phyloP scores from a whole-genome alignment of 2,888 invertebrate species.

The Esperia sulphurella region DNA sequence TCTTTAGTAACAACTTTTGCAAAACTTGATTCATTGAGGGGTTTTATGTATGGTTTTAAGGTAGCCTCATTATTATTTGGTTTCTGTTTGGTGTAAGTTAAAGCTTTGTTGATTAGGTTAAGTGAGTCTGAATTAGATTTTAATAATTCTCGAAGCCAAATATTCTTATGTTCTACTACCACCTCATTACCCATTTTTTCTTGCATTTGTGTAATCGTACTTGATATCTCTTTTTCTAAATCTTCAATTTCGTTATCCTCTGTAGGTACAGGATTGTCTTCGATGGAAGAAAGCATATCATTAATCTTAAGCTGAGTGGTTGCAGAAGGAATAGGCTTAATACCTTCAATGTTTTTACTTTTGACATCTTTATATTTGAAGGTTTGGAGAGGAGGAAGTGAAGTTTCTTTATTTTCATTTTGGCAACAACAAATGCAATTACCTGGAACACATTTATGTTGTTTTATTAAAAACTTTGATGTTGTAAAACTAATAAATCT shows the following conservation, averaged over 20 bases:
- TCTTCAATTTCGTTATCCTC: constrained; percentile 6
- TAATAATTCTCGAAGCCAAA: not conserved
- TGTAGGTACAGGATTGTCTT: not conserved
- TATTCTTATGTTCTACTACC: not conserved
- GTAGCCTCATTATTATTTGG: not conserved
- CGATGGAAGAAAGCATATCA: not conserved
- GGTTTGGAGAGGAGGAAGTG: too few species aligned
- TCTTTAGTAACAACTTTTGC: not conserved
- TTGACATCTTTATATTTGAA: too few species aligned
- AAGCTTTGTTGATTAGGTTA: not conserved
- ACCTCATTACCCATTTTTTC: not conserved
- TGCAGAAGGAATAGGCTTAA: too few species aligned
- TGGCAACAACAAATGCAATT: constrained; percentile 17
- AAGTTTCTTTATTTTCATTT: too few species aligned
- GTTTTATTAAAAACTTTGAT: not conserved
- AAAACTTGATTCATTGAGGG: not conserved
- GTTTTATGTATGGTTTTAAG: not conserved
- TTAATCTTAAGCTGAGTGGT: not conserved
- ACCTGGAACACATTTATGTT: constrained; percentile 13
- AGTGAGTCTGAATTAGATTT: not conserved
- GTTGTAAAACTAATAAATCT: not conserved
- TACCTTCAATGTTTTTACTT: too few species aligned
- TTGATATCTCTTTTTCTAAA: constrained; percentile 2
- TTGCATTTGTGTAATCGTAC: not conserved
- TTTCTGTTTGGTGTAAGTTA: not conserved